Conservation (phyloP, 2,888 invertebrate species). For the Cactoblastis cactorum region DNA sequence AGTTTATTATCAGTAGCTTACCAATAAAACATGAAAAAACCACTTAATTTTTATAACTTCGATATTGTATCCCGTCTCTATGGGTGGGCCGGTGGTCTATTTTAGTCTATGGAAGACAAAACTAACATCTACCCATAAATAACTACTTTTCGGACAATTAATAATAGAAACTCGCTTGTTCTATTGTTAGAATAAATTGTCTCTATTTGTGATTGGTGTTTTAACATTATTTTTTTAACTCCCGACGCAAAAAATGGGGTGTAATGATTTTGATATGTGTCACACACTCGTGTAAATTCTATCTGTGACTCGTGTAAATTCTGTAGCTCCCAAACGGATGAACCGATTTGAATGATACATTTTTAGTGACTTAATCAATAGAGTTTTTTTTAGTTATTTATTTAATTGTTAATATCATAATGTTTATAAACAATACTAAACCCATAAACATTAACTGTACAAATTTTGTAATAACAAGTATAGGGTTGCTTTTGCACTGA, state of each 20-base stretch:
- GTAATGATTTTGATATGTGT: neutral
- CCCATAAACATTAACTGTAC: too few species aligned
- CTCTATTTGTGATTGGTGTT: slow-evolving; percentile 32
- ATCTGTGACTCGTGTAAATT: too few species aligned
- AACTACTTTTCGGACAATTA: slow-evolving; percentile 72
- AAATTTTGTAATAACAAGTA: too few species aligned
- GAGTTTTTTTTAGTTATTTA: too few species aligned
- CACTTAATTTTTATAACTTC: slow-evolving; percentile 54
- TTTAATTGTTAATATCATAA: too few species aligned
- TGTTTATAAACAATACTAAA: too few species aligned
- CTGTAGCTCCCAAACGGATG: too few species aligned
- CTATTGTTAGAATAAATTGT: slow-evolving; percentile 48
- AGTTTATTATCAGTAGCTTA: slow-evolving; percentile 53
- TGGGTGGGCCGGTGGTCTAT: slow-evolving; percentile 70
- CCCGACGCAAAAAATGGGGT: neutral
- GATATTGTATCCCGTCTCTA: slow-evolving; percentile 47
- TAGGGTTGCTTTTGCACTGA: too few species aligned
- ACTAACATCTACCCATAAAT: slow-evolving; percentile 62
- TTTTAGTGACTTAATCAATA: too few species aligned
- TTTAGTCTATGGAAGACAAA: slow-evolving; percentile 55
- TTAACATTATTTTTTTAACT: neutral
- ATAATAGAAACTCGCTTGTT: slow-evolving; percentile 60
- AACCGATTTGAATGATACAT: too few species aligned
- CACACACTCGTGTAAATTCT: too few species aligned
- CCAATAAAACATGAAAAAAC: slow-evolving; percentile 48